Base-by-base conservation (phyloP, 1,140 invertebrate species). In the Zophobas atratus region DNA sequence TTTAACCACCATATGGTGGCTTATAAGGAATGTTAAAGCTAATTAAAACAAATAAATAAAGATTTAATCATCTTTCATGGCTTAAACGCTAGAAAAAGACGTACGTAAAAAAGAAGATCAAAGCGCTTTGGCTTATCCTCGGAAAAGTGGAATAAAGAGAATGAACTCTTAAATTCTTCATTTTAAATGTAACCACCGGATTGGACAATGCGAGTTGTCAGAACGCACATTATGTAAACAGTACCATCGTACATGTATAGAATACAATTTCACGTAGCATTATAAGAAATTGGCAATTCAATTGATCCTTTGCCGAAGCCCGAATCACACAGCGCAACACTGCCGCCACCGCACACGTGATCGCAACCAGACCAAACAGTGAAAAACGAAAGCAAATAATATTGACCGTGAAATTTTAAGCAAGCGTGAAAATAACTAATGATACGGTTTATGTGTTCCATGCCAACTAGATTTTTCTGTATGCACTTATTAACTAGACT, bases 251-350 rank as follows among this genome's bases (percentile, higher is more conserved):
- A 82, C 81, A 82, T 79, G 80, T 81, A 79, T 73, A 77, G 81
- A 82, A 82, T 82, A 82, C 80, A 82, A 80, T 81, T 81, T 81
- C 76, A 67, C 76, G 80, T 70, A 77, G 81, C 80, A 81, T 82
- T 82, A 81, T 82, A 82, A 82, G 81, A 82, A 81, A 82, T 82
- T 82, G 81, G 81, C 81, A 82, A 82, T 82, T 82, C 81, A 82
- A 82, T 82, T 82, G 80, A 80, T 77, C 80, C 78, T 81, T 79
- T 76, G 80, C 43, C 73, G 73, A 75, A 60, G 43, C 43, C 43
- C n/a, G 34, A n/a, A 36, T 75, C 55, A 48, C 55, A 48, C 55
- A 34, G 49, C 55, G 8, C 43, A 63, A 71, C 70, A 8, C 8
- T 38, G 63, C 48, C 3, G 35, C 8, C 3, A 35, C 55, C 55